Evolutionary conservation across 2,888 invertebrate genomes (phyloP).

Genomic region (Ferrisia virgata): DNA sequence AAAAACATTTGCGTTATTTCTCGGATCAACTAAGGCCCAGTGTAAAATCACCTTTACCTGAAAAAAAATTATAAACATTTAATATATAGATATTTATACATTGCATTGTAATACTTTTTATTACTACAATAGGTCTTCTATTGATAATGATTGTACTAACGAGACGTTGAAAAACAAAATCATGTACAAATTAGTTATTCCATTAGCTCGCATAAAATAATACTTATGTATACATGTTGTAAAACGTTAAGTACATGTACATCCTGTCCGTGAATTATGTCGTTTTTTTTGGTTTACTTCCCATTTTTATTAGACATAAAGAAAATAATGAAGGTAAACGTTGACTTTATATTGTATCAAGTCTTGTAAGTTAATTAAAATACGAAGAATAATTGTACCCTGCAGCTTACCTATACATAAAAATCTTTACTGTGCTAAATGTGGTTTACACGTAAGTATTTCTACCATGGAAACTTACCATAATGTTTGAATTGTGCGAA

Average conservation of each 20-base stretch:
- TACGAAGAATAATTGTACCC: neutral
- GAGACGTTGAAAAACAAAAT: neutral
- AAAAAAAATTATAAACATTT: neutral
- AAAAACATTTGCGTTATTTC: slow-evolving; percentile 34
- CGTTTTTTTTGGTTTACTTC: neutral
- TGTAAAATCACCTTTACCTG: slow-evolving; percentile 37
- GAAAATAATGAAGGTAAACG: slow-evolving; percentile 6
- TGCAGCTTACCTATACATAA: no score
- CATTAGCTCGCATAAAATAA: slow-evolving; percentile 6
- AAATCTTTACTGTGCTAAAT: no score
- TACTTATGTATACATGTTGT: neutral
- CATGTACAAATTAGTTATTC: neutral
- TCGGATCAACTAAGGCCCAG: slow-evolving; percentile 35
- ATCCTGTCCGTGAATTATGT: slow-evolving; percentile 10
- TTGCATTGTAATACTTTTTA: neutral
- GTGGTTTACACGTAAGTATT: no score
- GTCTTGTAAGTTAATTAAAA: neutral
- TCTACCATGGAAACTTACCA: no score
- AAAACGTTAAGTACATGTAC: slow-evolving; percentile 9
- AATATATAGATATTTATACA: no score
- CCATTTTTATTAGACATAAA: neutral
- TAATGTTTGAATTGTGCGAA: neutral
- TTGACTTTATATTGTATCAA: neutral
- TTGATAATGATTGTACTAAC: neutral
- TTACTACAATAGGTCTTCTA: neutral